phyloP scores from a whole-genome alignment of 2,797 vertebrate species.

The Nyctibius grandis region DNA sequence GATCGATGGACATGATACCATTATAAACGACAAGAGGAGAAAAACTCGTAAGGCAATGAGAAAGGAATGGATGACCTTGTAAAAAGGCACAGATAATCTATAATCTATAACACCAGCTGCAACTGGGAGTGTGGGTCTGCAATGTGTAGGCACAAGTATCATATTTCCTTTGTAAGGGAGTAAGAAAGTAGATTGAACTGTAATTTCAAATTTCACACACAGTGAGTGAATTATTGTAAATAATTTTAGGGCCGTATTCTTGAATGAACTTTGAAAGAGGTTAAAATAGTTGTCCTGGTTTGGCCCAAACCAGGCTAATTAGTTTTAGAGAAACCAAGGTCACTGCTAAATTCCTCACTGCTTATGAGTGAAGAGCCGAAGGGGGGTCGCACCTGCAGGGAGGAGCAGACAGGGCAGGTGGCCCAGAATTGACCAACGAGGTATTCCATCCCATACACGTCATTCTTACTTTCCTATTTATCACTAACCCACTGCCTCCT shows the following conservation, averaged over 20 bases:
- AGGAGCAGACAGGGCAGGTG: too few species aligned
- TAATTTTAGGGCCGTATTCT: neutral
- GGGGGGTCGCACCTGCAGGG: too few species aligned
- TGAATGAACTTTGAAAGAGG: neutral
- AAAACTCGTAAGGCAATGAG: constrained; percentile 1
- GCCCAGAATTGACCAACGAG: too few species aligned
- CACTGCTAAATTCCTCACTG: too few species aligned
- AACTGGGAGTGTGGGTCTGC: neutral
- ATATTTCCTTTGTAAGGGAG: constrained; percentile 1
- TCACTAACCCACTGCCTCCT: too few species aligned
- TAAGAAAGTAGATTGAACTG: constrained; percentile 5
- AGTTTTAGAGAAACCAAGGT: too few species aligned
- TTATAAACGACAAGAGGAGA: constrained; percentile 50
- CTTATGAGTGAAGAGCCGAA: too few species aligned
- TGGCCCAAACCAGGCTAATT: too few species aligned
- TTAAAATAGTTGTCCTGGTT: neutral
- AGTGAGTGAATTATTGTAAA: neutral
- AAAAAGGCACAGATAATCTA: constrained; percentile 53
- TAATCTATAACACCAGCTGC: constrained; percentile 26
- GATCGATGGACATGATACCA: constrained; percentile 40
- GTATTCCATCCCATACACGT: too few species aligned
- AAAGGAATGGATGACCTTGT: constrained; percentile 49
- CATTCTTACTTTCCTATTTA: too few species aligned
- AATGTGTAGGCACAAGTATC: neutral
- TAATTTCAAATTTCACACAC: constrained; percentile 37